Percentiles rank a stretch among this genome's conserved stretches.
phyloP scores from a whole-genome alignment of 1,140 invertebrate genomes.

The Drosophila kurseongensis region DNA sequence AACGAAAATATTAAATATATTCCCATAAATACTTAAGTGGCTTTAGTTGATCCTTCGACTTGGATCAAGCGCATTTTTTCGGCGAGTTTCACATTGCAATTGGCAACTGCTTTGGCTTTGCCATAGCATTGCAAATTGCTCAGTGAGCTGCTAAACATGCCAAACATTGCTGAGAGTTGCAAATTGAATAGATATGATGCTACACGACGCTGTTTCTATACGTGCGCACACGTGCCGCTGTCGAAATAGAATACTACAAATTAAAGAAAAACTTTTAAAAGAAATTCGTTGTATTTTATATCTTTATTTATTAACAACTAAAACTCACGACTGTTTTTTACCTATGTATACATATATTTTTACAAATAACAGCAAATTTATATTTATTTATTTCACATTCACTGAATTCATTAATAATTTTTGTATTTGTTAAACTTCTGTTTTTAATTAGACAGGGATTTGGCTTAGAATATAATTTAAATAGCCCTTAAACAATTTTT shows the following conservation, averaged over 20 bases:
- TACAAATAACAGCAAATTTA: too few species aligned
- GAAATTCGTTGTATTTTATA: too few species aligned
- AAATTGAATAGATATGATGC: conserved; percentile 75
- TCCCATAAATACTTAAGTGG: conserved; percentile 41
- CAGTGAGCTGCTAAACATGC: conserved; percentile 78
- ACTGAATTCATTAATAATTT: too few species aligned
- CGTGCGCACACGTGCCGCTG: not conserved
- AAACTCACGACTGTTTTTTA: too few species aligned
- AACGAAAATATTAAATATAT: conserved; percentile 46
- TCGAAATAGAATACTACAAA: not conserved
- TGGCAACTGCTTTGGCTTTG: conserved; percentile 41
- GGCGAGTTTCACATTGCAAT: conserved; percentile 45
- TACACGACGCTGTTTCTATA: conserved; percentile 16
- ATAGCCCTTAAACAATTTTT: not conserved
- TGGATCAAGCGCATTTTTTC: conserved; percentile 37
- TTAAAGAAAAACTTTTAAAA: not conserved
- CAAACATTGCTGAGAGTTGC: conserved; percentile 72
- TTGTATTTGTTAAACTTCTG: too few species aligned
- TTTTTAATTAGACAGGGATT: too few species aligned
- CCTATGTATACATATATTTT: too few species aligned
- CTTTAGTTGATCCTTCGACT: conserved; percentile 12
- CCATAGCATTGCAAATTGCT: conserved; percentile 52
- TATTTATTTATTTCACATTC: too few species aligned
- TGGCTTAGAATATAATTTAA: too few species aligned
- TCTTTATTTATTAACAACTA: too few species aligned